These are phyloP conservation scores for Scomber japonicus DNA, from an alignment of 2,113 vertebrate species.

Conservation along the genomic window DNA sequence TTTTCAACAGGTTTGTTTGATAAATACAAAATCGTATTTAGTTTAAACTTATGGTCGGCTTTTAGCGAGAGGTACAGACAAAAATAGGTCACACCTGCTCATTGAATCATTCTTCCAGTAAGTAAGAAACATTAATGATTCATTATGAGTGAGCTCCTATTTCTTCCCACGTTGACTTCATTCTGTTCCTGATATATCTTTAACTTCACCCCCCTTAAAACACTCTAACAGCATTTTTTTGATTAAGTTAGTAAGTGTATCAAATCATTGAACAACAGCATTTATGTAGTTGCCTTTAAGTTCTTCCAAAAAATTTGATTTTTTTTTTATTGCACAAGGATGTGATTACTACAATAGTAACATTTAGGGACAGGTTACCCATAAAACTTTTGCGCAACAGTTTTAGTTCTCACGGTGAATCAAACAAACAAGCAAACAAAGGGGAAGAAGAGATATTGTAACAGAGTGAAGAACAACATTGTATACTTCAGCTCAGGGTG, in stretches of 20 bases:
- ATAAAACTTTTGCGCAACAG: constrained; percentile 3
- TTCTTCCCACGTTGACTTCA: background rate
- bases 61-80: background rate
- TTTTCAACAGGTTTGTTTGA: background rate
- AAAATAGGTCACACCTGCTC: background rate
- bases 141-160: constrained; percentile 10
- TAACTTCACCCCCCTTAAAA: background rate
- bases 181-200: background rate
- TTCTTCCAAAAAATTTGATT: no score
- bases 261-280: no score
- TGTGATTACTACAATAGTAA: background rate
- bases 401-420: background rate
- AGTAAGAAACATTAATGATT: constrained; percentile 36
- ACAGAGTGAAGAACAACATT: background rate
- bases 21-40: background rate
- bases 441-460: background rate
- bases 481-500: background rate
- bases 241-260: no score
- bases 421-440: background rate
- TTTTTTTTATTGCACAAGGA: background rate
- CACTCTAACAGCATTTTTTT: no score
- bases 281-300: no score
- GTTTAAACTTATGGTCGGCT: background rate
- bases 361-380: no score
- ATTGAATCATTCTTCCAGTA: constrained; percentile 39